A percentile compares a stretch with the other conserved stretches of the same genome.
phyloP scores from a whole-genome alignment of 2,888 invertebrate species.

The Alentia gelatinosa region DNA sequence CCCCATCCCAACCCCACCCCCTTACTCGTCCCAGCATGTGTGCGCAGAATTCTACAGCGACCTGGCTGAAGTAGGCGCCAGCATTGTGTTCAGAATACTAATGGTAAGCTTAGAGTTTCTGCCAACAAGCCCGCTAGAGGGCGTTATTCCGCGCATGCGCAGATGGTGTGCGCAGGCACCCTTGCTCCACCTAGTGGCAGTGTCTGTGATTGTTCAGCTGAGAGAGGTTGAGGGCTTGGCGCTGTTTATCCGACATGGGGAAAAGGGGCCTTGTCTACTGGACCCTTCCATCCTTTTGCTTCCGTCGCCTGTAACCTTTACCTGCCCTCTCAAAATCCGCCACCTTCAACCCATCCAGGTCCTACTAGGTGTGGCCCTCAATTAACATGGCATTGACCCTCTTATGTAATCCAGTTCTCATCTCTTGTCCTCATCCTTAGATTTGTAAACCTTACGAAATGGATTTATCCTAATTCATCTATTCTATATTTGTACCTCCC shows the following conservation, averaged over 20 bases:
- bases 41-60: neutral
- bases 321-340: neutral
- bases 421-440: too few relatives aligned
- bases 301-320: neutral
- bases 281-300: neutral
- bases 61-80: neutral
- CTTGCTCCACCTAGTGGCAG: slow-evolving; percentile 13
- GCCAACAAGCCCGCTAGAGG: neutral
- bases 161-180: neutral
- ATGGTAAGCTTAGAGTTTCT: slow-evolving; percentile 24
- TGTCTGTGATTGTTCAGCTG: slow-evolving; percentile 27
- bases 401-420: too few relatives aligned
- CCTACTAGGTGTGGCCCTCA: neutral
- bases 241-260: neutral
- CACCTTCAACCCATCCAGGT: neutral
- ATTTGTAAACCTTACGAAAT: too few relatives aligned
- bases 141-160: slow-evolving; percentile 25
- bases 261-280: neutral
- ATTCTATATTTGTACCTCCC: neutral
- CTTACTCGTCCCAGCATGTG: neutral
- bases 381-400: neutral
- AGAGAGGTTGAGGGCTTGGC: neutral
- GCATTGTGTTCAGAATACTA: neutral
- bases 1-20: too few relatives aligned
- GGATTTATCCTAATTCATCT: too few relatives aligned